A percentile compares a stretch with the other conserved stretches of the same genome.
Evolutionary conservation across 2,797 vertebrate genomes (phyloP).

Genomic region (Dermochelys coriacea): DNA sequence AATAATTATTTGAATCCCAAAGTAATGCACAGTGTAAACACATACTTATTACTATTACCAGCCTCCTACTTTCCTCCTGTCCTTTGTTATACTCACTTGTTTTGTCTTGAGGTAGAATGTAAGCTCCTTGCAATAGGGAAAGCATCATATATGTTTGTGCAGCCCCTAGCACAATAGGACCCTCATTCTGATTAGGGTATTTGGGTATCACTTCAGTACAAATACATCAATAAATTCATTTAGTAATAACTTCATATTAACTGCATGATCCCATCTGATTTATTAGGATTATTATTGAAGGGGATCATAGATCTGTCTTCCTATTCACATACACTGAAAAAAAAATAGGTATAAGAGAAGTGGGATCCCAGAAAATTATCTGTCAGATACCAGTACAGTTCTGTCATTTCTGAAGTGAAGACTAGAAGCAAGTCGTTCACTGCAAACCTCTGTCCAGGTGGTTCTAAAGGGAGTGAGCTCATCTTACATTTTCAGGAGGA

Average conservation of each 20-base stretch:
- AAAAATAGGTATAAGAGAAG: neutral
- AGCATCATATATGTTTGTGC: neutral
- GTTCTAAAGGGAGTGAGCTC: neutral
- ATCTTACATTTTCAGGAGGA: neutral
- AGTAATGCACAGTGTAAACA: neutral
- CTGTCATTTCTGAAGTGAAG: neutral
- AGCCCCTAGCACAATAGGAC: accelerated
- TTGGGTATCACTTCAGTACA: neutral
- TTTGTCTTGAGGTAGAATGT: neutral
- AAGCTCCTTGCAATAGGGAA: neutral
- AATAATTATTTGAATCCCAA: neutral
- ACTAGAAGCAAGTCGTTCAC: neutral
- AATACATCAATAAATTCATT: neutral
- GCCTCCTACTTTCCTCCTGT: neutral
- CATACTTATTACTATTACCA: neutral
- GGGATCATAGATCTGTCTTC: neutral
- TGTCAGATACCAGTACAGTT: neutral
- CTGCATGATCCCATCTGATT: neutral
- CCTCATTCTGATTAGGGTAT: accelerated
- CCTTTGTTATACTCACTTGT: accelerated
- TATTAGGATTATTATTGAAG: neutral
- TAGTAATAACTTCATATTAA: neutral
- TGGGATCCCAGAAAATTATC: neutral
- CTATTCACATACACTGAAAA: neutral
- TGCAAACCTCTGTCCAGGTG: neutral